phyloP scores from a whole-genome alignment of 1,140 invertebrate species.

The Drosophila pallidifrons region DNA sequence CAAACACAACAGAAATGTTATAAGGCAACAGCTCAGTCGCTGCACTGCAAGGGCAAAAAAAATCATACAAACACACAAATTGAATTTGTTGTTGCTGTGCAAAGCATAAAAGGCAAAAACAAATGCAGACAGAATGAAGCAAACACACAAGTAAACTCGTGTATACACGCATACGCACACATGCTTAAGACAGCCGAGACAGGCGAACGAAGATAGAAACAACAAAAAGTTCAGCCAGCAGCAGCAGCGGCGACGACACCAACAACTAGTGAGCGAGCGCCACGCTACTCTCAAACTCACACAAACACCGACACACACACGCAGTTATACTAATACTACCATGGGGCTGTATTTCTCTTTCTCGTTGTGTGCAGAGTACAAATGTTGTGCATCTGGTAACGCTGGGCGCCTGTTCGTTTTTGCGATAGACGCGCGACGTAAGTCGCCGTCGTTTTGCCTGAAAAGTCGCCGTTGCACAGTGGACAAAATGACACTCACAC shows the following conservation, averaged over 20 bases:
- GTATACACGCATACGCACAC: constrained; percentile 4
- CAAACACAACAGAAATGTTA: constrained; percentile 25
- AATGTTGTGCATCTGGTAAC: constrained; percentile 26
- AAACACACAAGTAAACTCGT: constrained; percentile 10
- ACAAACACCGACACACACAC: neutral
- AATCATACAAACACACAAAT: constrained; percentile 5
- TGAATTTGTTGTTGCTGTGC: constrained; percentile 26
- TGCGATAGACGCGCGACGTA: constrained; percentile 85
- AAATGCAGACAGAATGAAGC: constrained; percentile 39
- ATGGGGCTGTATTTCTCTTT: constrained; percentile 10
- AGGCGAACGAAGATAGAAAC: constrained; percentile 20
- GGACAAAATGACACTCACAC: constrained; percentile 25
- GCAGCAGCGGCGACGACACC: constrained; percentile 1
- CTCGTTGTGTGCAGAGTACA: constrained; percentile 19
- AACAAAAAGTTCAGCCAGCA: constrained; percentile 27
- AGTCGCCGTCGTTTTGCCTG: constrained; percentile 77
- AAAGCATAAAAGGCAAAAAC: constrained; percentile 41
- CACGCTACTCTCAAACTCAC: constrained; percentile 9
- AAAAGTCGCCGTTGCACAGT: constrained; percentile 68
- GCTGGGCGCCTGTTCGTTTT: constrained; percentile 81
- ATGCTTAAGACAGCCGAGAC: constrained; percentile 20
- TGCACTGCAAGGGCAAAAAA: constrained; percentile 36
- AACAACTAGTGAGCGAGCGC: constrained; percentile 14
- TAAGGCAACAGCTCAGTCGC: constrained; percentile 1
- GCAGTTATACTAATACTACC: neutral